Evolutionary conservation across 2,888 invertebrate genomes (phyloP), one percentile per base, ranked within the genome.

Genomic region (Elmis aenea): DNA sequence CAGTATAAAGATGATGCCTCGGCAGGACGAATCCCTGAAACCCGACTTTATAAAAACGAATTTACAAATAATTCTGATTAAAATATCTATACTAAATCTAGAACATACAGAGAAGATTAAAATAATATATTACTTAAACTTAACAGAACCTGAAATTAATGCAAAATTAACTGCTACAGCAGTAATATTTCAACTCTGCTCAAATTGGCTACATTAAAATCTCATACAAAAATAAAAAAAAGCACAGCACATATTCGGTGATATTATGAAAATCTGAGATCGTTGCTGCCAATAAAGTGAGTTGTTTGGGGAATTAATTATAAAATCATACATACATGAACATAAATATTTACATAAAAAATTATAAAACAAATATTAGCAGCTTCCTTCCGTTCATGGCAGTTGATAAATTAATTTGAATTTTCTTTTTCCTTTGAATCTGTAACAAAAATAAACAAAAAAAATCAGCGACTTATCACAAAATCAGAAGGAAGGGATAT

Each of bases 351-450:
- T 6, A 18, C 18, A 6, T 18, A 5, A 8, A 18, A 18, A 18
- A 6, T 18, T 18, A 5, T 6, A 5, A 18, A 8, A 18, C 5
- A 18, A 18, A 6, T 9, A 26, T n/a, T 13, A 21, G 14, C 11
- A 26, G 13, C 21, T 30, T 20, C 13, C n/a, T 18, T 8, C 8
- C 8, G 18, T 6, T 6, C 5, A 18, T 18, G 18, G 18, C 18
- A 18, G 18, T 18, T 11, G 8, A 11, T 3, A 13, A 40, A 79
- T 80, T 79, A 79, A 74, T 79, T 79, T 38, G 79, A 79, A 33
- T 55, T 57, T 68, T 79, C 77, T 58, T 79, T 79, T 59, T 78
- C 79, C 70, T 79, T 80, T 53, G 79, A 76, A 70, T 80, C 80
- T 80, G 71, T n/a, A 76, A 74, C 36, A 5, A 18, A 18, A 18